Conservation (phyloP, 2,888 invertebrate species). For the Drosophila anceps region DNA sequence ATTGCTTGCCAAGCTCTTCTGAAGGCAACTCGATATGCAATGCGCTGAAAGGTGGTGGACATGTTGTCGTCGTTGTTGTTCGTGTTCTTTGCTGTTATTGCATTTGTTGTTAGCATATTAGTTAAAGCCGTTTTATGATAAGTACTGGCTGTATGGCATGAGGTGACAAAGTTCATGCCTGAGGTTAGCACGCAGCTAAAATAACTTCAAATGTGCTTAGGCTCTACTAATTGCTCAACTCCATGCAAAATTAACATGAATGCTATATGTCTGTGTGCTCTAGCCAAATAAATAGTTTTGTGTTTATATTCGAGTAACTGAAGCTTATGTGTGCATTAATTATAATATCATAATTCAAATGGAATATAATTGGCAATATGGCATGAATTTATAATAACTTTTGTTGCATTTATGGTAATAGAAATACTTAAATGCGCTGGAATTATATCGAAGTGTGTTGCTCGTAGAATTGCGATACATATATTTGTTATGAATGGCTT, state of each 20-base stretch:
- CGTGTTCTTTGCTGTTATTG: constrained; percentile 30
- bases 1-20: constrained; percentile 65
- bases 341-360: not conserved
- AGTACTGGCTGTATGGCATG: constrained; percentile 50
- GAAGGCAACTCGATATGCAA: constrained; percentile 77
- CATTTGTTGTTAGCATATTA: constrained; percentile 54
- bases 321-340: not conserved
- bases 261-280: not conserved
- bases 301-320: not conserved
- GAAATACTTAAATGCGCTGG: not conserved
- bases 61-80: constrained; percentile 18
- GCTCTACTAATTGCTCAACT: not conserved
- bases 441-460: not conserved
- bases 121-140: constrained; percentile 69
- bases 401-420: not conserved
- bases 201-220: constrained; percentile 3
- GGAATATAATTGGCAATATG: not conserved
- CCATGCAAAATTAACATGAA: not conserved
- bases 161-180: constrained; percentile 69
- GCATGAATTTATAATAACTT: not conserved
- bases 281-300: not conserved
- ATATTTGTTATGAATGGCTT: not conserved
- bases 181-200: constrained; percentile 39
- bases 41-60: constrained; percentile 35
- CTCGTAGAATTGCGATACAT: not conserved